Conservation (phyloP, 2,113 vertebrate species). For the Synodontis membranacea region DNA sequence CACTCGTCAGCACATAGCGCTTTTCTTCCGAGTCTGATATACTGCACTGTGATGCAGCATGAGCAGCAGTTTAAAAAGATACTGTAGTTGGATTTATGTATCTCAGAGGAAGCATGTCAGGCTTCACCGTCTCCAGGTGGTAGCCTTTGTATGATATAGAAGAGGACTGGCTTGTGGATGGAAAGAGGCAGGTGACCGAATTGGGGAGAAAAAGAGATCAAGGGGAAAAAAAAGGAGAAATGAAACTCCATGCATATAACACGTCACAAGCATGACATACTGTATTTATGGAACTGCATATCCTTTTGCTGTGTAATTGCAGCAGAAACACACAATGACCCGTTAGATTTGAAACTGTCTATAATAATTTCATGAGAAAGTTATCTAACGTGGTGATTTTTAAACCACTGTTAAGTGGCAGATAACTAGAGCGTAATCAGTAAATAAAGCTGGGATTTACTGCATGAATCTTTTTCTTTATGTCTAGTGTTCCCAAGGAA, state of each 20-base stretch:
- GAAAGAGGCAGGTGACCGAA: background rate
- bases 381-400: background rate
- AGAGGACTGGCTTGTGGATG: background rate
- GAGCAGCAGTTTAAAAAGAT: background rate
- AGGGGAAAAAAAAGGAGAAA: too few relatives aligned
- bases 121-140: background rate
- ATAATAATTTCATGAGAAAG: background rate
- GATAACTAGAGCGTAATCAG: background rate
- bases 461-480: conserved; percentile 16
- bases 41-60: background rate
- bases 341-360: background rate
- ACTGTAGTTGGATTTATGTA: background rate
- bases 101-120: background rate
- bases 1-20: background rate
- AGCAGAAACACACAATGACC: background rate
- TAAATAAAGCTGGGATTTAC: conserved; percentile 14
- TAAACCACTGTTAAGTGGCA: background rate
- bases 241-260: too few relatives aligned
- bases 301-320: background rate
- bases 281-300: too few relatives aligned
- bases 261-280: too few relatives aligned
- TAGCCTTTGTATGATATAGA: too few relatives aligned
- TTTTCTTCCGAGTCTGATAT: background rate
- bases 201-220: too few relatives aligned
- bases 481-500: conserved; percentile 6